phyloP scores from a whole-genome alignment of 1,140 invertebrate species.

The Sipha flava region DNA sequence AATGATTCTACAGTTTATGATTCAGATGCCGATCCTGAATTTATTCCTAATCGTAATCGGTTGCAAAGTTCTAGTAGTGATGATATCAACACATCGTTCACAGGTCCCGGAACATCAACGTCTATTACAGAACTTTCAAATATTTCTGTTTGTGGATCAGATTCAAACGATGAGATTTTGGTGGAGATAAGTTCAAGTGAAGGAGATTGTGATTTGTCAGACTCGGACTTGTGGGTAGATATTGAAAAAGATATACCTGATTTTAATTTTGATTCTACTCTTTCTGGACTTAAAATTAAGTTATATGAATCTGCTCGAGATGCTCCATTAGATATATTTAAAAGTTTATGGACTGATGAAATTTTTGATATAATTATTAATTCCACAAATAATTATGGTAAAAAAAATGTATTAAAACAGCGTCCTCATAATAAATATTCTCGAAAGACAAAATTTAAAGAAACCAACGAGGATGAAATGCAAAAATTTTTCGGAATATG shows the following conservation, averaged over 20 bases:
- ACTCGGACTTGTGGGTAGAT: neutral
- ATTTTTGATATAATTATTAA: neutral
- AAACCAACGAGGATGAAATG: neutral
- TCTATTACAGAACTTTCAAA: neutral
- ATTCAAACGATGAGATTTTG: neutral
- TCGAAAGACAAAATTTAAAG: neutral
- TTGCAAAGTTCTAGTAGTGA: too few species aligned
- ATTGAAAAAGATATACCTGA: neutral
- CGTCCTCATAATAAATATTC: neutral
- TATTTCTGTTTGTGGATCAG: neutral
- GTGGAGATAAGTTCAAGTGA: neutral
- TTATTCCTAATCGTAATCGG: neutral
- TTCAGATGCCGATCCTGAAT: neutral
- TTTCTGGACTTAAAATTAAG: neutral
- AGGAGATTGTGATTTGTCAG: neutral
- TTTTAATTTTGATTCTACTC: neutral
- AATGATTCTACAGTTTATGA: neutral
- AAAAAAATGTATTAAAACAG: neutral
- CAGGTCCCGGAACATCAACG: neutral
- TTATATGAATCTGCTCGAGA: neutral
- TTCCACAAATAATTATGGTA: neutral
- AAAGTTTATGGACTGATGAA: neutral
- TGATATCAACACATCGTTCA: neutral
- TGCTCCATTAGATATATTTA: neutral
- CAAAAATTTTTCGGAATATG: neutral